Percentiles rank a stretch among this genome's conserved stretches.
phyloP scores from a whole-genome alignment of 2,888 invertebrate species.

The Hipparchia semele region DNA sequence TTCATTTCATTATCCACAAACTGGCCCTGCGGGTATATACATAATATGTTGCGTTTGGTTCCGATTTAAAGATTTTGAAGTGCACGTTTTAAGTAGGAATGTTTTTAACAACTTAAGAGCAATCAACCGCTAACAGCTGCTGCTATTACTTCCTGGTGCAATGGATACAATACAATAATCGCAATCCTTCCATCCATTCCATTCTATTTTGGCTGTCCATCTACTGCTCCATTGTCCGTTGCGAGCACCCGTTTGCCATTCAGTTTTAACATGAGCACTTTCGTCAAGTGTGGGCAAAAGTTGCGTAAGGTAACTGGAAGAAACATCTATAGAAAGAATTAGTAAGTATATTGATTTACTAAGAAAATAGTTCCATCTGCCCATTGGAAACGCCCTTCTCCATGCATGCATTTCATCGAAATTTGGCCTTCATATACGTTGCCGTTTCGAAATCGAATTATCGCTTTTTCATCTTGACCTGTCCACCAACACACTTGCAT shows the following conservation, averaged over 20 bases:
- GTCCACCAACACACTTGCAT: conserved; percentile 59
- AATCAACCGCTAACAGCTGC: too few species aligned
- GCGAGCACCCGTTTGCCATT: too few species aligned
- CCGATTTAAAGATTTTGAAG: too few species aligned
- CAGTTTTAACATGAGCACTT: too few species aligned
- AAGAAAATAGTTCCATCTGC: conserved; percentile 81
- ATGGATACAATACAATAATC: too few species aligned
- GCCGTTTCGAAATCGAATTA: conserved; percentile 81
- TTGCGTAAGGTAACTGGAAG: neutral
- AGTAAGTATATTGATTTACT: conserved; percentile 52
- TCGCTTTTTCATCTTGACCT: conserved; percentile 69
- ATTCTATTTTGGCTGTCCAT: too few species aligned
- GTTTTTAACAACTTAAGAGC: too few species aligned
- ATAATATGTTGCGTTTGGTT: too few species aligned
- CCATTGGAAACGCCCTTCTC: conserved; percentile 83
- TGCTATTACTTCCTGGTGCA: too few species aligned
- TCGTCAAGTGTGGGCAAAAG: neutral
- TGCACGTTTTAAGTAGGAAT: too few species aligned
- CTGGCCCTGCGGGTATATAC: conserved; percentile 68
- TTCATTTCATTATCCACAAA: conserved; percentile 81
- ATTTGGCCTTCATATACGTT: conserved; percentile 82
- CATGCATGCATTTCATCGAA: conserved; percentile 82
- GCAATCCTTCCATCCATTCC: too few species aligned
- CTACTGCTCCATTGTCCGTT: too few species aligned
- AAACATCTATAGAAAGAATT: neutral